These are phyloP conservation scores for Pachydiplax longipennis DNA, from an alignment of 2,888 invertebrate genomes.

Conservation along the genomic window DNA sequence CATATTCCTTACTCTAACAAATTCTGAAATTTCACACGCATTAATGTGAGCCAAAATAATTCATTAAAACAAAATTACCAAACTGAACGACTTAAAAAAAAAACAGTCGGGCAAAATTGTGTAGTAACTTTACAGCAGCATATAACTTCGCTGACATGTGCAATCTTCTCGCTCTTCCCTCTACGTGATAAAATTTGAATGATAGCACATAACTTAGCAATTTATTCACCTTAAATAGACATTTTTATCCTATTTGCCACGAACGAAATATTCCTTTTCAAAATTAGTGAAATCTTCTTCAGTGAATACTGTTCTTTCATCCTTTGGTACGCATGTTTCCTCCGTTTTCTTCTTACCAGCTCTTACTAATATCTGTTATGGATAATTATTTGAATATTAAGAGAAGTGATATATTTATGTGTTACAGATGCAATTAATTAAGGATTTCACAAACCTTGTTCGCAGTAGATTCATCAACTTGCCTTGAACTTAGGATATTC, in stretches of 20 bases:
- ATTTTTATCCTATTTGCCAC: neutral
- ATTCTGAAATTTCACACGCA: too few relatives aligned
- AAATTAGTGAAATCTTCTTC: conserved; percentile 74
- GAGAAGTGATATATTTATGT: neutral
- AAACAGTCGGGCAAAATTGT: too few relatives aligned
- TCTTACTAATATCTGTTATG: conserved; percentile 39
- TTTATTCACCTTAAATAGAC: neutral
- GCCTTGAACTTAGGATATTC: neutral
- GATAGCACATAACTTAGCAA: too few relatives aligned
- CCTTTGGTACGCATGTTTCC: conserved; percentile 53
- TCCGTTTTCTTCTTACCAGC: conserved; percentile 60
- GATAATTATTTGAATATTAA: conserved; percentile 20
- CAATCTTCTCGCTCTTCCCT: too few relatives aligned
- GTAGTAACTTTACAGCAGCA: too few relatives aligned
- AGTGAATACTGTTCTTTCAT: conserved; percentile 69
- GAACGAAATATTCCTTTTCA: conserved; percentile 70
- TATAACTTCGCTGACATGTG: too few relatives aligned
- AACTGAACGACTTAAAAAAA: too few relatives aligned
- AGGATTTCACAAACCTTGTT: neutral
- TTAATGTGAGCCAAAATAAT: too few relatives aligned
- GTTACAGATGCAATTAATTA: neutral
- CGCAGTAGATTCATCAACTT: neutral
- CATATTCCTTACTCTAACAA: too few relatives aligned
- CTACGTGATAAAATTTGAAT: too few relatives aligned
- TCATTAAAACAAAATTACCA: too few relatives aligned